A percentile compares a stretch with the other conserved stretches of the same genome.
phyloP scores from a whole-genome alignment of 2,888 invertebrate genomes.

The Metallyticus violacea region DNA sequence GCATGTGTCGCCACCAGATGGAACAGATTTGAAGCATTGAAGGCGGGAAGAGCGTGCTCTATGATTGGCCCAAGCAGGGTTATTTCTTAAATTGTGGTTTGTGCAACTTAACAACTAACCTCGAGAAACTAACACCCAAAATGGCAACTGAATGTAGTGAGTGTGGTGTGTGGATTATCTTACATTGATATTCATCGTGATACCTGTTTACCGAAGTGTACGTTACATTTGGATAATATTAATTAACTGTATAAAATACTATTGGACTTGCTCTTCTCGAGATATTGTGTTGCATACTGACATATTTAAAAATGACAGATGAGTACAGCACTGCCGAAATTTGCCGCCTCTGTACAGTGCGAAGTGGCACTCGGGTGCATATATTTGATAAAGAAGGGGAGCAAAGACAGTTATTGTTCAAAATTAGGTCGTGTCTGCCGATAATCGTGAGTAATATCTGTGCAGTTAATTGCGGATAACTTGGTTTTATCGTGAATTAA shows the following conservation, averaged over 20 bases:
- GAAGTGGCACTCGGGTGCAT: constrained; percentile 65
- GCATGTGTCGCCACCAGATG: background rate
- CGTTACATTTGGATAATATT: background rate
- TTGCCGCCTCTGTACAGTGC: constrained; percentile 67
- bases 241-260: background rate
- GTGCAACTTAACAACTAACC: background rate
- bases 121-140: background rate
- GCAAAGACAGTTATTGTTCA: constrained; percentile 66
- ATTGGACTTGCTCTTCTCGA: background rate
- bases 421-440: constrained; percentile 65
- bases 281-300: background rate
- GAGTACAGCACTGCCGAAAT: constrained; percentile 69
- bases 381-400: constrained; percentile 71
- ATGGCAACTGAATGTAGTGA: background rate
- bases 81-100: background rate
- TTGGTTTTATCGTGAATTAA: background rate
- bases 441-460: constrained; percentile 58
- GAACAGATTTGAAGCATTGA: background rate
- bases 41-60: background rate
- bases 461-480: background rate
- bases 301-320: constrained; percentile 46
- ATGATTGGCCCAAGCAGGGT: background rate
- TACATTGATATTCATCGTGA: background rate
- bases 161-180: background rate
- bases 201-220: background rate